Conservation (phyloP, 2,797 vertebrate genomes). For the Gobionotothen gibberifrons region DNA sequence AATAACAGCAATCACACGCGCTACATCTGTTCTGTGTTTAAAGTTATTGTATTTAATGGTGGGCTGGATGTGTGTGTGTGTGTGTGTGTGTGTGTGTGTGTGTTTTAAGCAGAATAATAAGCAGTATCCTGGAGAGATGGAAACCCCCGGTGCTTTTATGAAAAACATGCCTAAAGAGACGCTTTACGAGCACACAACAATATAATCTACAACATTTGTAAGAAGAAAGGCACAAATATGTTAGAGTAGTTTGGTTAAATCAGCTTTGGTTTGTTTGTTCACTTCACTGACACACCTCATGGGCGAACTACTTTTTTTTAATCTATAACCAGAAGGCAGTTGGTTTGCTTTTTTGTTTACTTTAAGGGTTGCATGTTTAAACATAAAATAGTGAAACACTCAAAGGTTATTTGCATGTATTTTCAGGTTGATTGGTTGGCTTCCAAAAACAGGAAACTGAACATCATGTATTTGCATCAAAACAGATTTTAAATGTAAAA, state of each 20-base stretch:
- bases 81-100: too few species aligned
- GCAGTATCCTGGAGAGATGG: not conserved
- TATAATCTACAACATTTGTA: conserved; percentile 11
- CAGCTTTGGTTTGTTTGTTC: not conserved
- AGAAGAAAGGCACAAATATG: not conserved
- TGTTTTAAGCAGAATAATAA: conserved; percentile 11
- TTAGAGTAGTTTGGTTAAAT: not conserved
- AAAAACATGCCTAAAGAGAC: not conserved
- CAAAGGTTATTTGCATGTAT: not conserved
- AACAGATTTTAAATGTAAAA: not conserved
- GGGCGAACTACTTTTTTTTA: not conserved
- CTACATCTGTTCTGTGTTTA: conserved; percentile 30
- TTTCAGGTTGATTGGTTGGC: not conserved
- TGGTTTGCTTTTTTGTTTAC: not conserved
- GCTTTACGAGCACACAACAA: conserved; percentile 1
- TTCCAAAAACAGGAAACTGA: not conserved
- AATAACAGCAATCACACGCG: conserved; percentile 20
- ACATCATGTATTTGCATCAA: not conserved
- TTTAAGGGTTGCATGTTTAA: not conserved
- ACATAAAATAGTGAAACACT: too few species aligned
- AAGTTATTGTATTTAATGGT: not conserved
- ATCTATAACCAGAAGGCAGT: not conserved
- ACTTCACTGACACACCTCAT: not conserved
- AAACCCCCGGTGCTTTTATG: not conserved
- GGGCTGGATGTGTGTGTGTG: not conserved